These are phyloP conservation scores for Nebria ingens DNA, from an alignment of 1,140 invertebrate genomes.

Conservation along the genomic window DNA sequence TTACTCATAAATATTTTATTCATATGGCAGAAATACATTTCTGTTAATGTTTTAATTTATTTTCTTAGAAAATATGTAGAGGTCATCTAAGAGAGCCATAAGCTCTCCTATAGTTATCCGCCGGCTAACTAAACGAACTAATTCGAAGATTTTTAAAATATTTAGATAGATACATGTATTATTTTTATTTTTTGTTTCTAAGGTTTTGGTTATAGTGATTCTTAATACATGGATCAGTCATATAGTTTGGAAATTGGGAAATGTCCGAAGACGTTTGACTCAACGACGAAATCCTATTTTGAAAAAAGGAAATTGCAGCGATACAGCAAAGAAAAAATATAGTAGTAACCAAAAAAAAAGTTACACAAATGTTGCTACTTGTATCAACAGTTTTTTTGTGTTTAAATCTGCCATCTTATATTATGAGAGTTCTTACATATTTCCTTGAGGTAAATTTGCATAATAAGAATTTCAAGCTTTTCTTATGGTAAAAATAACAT, in stretches of 20 bases:
- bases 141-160: too few species aligned
- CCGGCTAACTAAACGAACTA: too few species aligned
- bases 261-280: slow-evolving; percentile 42
- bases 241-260: slow-evolving; percentile 48
- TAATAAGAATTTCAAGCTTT: slow-evolving; percentile 9
- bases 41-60: too few species aligned
- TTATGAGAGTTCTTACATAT: slow-evolving; percentile 44
- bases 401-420: slow-evolving; percentile 64
- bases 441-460: slow-evolving; percentile 43
- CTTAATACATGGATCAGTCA: slow-evolving; percentile 57
- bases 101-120: too few species aligned
- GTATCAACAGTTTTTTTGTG: slow-evolving; percentile 67
- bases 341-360: slow-evolving; percentile 33
- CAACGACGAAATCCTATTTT: not conserved
- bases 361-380: slow-evolving; percentile 72
- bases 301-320: not conserved
- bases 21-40: too few species aligned
- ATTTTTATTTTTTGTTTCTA: too few species aligned
- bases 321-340: not conserved
- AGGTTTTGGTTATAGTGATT: slow-evolving; percentile 44
- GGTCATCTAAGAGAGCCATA: too few species aligned
- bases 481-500: slow-evolving; percentile 12
- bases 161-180: too few species aligned
- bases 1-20: too few species aligned
- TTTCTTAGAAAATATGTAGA: too few species aligned